Conservation (phyloP, 1,140 invertebrate species). For the Halyomorpha halys region DNA sequence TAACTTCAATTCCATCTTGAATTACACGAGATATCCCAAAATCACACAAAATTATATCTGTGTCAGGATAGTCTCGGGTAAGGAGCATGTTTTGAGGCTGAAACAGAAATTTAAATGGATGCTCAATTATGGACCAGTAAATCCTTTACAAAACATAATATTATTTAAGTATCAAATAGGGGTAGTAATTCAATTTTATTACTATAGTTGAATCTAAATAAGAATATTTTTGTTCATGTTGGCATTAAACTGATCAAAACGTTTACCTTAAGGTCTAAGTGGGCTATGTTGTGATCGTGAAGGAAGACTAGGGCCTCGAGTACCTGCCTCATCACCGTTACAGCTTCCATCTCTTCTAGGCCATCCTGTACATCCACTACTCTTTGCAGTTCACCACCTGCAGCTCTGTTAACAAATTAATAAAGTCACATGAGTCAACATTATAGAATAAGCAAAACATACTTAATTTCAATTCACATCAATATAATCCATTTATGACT, state of each 20-base stretch:
- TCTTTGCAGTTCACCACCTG: conserved; percentile 83
- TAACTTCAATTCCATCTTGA: conserved; percentile 74
- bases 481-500: too few relatives aligned
- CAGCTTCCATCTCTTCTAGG: conserved; percentile 66
- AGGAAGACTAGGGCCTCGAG: conserved; percentile 76
- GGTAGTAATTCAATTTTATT: too few relatives aligned
- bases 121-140: not conserved
- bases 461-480: too few relatives aligned
- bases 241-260: too few relatives aligned
- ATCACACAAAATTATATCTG: conserved; percentile 84
- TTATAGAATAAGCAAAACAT: too few relatives aligned
- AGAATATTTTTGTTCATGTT: too few relatives aligned
- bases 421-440: too few relatives aligned
- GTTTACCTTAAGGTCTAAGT: conserved; percentile 78
- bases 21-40: conserved; percentile 89
- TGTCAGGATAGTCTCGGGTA: conserved; percentile 55
- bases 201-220: too few relatives aligned
- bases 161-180: too few relatives aligned
- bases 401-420: conserved; percentile 46
- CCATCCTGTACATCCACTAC: conserved; percentile 81
- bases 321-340: conserved; percentile 72
- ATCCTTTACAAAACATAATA: too few relatives aligned
- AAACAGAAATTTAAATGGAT: conserved; percentile 34
- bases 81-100: conserved; percentile 88
- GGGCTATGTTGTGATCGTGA: conserved; percentile 78